These are phyloP conservation scores for Pao palembangensis DNA, from an alignment of 2,113 vertebrate genomes.

Conservation along the genomic window DNA sequence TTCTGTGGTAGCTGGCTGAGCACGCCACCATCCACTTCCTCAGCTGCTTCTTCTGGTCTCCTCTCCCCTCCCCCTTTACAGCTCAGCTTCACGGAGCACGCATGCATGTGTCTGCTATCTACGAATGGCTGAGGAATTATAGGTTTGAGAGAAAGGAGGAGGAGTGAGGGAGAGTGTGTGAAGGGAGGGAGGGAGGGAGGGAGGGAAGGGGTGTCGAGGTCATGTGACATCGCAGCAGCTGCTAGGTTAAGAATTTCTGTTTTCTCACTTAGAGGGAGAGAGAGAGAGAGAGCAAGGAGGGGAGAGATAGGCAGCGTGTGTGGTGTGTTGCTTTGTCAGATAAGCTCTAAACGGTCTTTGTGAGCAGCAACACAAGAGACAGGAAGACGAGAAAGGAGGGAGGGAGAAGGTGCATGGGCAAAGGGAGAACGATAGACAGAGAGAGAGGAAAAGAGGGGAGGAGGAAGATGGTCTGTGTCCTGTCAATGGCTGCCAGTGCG, in stretches of 20 bases:
- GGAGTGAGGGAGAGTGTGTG: constrained; percentile 33
- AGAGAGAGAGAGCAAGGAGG: constrained; percentile 53
- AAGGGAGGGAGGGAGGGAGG: constrained; percentile 12
- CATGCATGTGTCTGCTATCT: constrained; percentile 73
- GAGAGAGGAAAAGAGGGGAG: constrained; percentile 11
- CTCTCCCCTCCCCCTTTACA: constrained; percentile 33
- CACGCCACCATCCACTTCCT: constrained; percentile 28
- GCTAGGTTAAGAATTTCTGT: constrained; percentile 77
- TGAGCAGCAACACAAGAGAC: constrained; percentile 51
- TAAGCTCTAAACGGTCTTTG: constrained; percentile 73
- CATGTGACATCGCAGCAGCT: constrained; percentile 75
- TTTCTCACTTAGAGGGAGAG: constrained; percentile 65
- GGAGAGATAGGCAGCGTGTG: constrained; percentile 67
- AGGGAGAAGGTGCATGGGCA: background rate
- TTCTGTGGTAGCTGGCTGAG: constrained; percentile 62
- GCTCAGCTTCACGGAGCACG: constrained; percentile 55
- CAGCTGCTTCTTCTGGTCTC: constrained; percentile 9
- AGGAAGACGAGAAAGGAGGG: constrained; percentile 44
- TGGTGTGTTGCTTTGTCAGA: constrained; percentile 78
- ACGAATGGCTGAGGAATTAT: constrained; percentile 71
- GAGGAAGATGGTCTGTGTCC: constrained; percentile 70
- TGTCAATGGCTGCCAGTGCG: constrained; percentile 41
- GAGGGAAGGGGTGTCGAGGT: constrained; percentile 32
- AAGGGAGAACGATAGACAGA: background rate
- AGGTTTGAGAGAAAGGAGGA: constrained; percentile 64